Evolutionary conservation across 2,113 vertebrate genomes (phyloP), one percentile per base, ranked within the genome.

Genomic region (Oncorhynchus masou): DNA sequence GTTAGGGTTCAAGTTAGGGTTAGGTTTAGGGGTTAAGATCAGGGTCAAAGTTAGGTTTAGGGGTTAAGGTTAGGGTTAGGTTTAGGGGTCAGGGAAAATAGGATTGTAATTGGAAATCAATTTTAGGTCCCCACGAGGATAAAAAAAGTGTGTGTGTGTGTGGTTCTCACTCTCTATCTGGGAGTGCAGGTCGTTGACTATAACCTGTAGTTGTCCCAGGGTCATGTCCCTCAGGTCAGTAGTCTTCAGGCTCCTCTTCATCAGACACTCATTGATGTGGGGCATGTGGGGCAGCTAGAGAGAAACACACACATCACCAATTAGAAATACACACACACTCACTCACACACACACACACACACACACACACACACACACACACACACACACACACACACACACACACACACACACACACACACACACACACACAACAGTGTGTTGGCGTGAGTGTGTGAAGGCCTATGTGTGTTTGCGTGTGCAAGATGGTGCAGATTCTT

Each of bases 171-270:
- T 98, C 87, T 99, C 98, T 73, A 99, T 99, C 91, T 99, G 98
- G 81, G 98, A 99, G 90, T 99, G 98, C 67, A 99, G 95, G 86
- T 99, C 97, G 4, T 99, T 99, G 89, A 99, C 97, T 71, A 99
- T 99, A 88, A 99, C 97, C 84, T 99, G 97, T 9, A 99, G 96
- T 90, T 99, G 98, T 73, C 98, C 98, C 1, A 97, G 87, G 2
- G 96, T 99, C 98, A 99, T 99, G 86, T 96, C 98, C 89, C 97
- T 92, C 83, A 99, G 86, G 87, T 99, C 98, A 1, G 96, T 90
- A 78, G 96, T 96, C 85, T 98, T 99, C 79, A 99, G 87, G 78
- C 95, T 99, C 79, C 97, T 95, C 85, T 99, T 99, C 98, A 99
- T 99, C 88, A 99, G 91, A 93, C 97, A 98, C 88, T 99, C 98